Percentiles rank a stretch among this genome's conserved stretches.
Evolutionary conservation across 2,113 vertebrate genomes (phyloP).

Genomic region (Tylochromis polylepis): DNA sequence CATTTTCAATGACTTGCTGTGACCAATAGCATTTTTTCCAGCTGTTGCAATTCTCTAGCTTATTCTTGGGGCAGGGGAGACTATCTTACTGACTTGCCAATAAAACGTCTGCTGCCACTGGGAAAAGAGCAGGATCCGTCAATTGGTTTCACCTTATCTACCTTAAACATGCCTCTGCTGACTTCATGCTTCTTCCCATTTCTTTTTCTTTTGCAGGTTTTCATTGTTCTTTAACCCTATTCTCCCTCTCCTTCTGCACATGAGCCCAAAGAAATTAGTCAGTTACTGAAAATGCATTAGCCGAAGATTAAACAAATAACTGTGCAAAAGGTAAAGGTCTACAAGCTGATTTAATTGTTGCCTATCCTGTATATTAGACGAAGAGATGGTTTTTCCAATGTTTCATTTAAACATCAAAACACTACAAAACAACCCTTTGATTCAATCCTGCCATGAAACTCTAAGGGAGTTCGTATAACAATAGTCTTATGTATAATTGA

Average conservation of each 20-base stretch:
- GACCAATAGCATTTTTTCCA: constrained; percentile 69
- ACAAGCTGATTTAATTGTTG: background rate
- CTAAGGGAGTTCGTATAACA: background rate
- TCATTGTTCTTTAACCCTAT: constrained; percentile 21
- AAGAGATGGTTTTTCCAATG: background rate
- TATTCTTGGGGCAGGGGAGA: constrained; percentile 54
- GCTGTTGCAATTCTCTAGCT: constrained; percentile 65
- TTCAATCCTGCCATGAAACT: background rate
- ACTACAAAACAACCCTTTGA: background rate
- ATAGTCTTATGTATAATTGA: constrained; percentile 7
- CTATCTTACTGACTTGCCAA: constrained; percentile 65
- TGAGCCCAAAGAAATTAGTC: constrained; percentile 1
- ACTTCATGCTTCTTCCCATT: constrained; percentile 50
- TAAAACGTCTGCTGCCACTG: constrained; percentile 65
- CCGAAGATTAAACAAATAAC: background rate
- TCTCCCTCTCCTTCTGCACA: background rate
- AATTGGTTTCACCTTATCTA: constrained; percentile 73
- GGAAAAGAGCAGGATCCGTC: constrained; percentile 58
- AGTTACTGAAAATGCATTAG: constrained; percentile 21
- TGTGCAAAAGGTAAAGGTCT: background rate
- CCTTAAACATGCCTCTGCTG: constrained; percentile 68
- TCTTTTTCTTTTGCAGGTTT: constrained; percentile 30
- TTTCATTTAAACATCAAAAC: background rate
- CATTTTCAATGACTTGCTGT: constrained; percentile 63
- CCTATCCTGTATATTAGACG: background rate